Conservation (phyloP, 2,797 vertebrate genomes). For the Sciurus carolinensis region DNA sequence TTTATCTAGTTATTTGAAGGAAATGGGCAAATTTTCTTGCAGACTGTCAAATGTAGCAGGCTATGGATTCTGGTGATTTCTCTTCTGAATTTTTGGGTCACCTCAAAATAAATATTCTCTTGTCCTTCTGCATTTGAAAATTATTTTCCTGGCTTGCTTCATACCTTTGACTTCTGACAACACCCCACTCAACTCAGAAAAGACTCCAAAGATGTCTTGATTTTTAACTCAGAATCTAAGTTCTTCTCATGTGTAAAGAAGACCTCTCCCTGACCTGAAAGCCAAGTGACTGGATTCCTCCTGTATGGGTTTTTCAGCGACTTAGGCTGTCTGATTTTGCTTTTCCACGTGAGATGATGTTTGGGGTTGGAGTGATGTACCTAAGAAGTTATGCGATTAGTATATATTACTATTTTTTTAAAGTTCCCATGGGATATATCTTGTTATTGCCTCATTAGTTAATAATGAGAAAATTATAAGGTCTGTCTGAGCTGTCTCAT, state of each 20-base stretch:
- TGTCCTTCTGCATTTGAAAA: neutral
- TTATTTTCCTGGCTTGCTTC: neutral
- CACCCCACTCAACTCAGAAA: neutral
- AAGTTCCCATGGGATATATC: neutral
- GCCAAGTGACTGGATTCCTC: neutral
- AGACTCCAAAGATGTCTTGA: neutral
- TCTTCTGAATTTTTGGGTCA: neutral
- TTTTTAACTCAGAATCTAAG: neutral
- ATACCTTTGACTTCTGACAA: neutral
- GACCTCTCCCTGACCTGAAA: neutral
- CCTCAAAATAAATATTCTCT: neutral
- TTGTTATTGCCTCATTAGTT: neutral
- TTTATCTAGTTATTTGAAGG: conserved; percentile 80
- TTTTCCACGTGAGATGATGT: no score
- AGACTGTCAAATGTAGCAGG: conserved; percentile 76
- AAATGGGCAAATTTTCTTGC: conserved; percentile 78
- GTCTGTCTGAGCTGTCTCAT: neutral
- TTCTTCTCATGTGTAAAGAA: neutral
- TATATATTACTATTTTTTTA: neutral
- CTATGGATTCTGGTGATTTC: neutral
- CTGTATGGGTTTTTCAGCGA: neutral
- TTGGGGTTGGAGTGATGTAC: neutral
- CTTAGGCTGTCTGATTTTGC: neutral
- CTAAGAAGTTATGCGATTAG: neutral
- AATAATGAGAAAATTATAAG: neutral